A percentile compares a stretch with the other conserved stretches of the same genome.
Evolutionary conservation across 2,113 vertebrate species (phyloP).

Genomic region (Oophaga pumilio): DNA sequence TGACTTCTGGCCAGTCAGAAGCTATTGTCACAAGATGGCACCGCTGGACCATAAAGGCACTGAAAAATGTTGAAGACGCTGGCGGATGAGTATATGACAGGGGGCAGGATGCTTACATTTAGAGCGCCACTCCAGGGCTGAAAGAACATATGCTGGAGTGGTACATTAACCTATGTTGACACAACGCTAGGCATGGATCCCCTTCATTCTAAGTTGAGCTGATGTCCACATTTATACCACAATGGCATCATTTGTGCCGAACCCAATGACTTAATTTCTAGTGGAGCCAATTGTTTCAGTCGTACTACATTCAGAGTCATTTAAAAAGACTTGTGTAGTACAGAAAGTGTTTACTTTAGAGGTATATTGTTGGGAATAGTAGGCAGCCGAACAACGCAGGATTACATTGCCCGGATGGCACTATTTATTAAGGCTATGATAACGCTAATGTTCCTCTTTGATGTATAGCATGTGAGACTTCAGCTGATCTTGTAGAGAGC

Average conservation of each 20-base stretch:
- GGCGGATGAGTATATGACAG: too few relatives aligned
- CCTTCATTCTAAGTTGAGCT: neutral
- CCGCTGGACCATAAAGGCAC: too few relatives aligned
- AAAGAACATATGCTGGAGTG: too few relatives aligned
- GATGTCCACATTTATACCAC: neutral
- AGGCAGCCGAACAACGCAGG: slow-evolving; percentile 76
- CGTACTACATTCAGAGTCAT: neutral
- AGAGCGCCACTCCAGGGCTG: too few relatives aligned
- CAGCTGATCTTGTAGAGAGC: slow-evolving; percentile 82
- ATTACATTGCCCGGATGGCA: slow-evolving; percentile 74
- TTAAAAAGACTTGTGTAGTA: slow-evolving; percentile 82
- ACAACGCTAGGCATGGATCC: too few relatives aligned
- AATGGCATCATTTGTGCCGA: neutral
- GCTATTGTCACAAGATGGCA: too few relatives aligned
- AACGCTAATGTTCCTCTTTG: slow-evolving; percentile 79
- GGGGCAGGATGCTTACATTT: too few relatives aligned
- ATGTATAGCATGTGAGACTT: slow-evolving; percentile 80
- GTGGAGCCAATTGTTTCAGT: slow-evolving; percentile 9
- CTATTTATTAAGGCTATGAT: slow-evolving; percentile 83
- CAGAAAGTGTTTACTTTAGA: slow-evolving; percentile 81
- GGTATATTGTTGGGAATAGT: slow-evolving; percentile 73
- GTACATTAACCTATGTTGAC: too few relatives aligned
- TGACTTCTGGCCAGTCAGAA: too few relatives aligned
- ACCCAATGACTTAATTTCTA: neutral
- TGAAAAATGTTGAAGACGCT: too few relatives aligned